Evolutionary conservation across 2,797 vertebrate species (phyloP), one percentile per base, ranked within the genome.

Genomic region (Sciurus carolinensis): DNA sequence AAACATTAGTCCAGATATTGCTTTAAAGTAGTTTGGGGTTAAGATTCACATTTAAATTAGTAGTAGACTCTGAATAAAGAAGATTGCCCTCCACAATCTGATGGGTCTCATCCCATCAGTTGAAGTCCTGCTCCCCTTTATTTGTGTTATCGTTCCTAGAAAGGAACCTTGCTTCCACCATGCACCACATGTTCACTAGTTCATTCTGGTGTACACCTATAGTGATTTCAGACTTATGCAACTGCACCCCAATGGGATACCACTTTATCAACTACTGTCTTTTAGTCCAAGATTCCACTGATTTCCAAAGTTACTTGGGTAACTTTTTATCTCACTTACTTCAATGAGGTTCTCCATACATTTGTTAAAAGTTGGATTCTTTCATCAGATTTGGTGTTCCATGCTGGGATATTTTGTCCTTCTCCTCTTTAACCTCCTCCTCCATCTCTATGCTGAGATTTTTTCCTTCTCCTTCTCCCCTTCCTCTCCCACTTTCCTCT

Each of bases 131-230:
- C 71, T 69, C 7, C 6, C 42, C 50, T 39, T 95, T 33, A 47
- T 52, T 72, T 26, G 12, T 1, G 0, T 52, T 36, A 52, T 30
- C 30, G 67, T 30, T 26, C n/a, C 26, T 26, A 73, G 36, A 30
- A 20, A 85, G 17, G 59, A 83, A 47, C 11, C 15, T 36, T 42
- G 30, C 39, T 59, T 28, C 22, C 39, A 42, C 20, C 20, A 5
- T 44, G 24, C 10, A 30, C 10, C 4, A 3, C 15, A 11, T 26
- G 47, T 44, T 84, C 28, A 7, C 33, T 71, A 22, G 14, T 24
- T 57, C 3, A 7, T 50, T 72, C 36, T 30, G 36, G 22, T 3
- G 18, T 20, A 13, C 0, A 1, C 1, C 1, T 52, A 11, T 5
- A 17, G 42, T 18, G 17, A 94, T 28, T n/a, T 64, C 44, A 84